A percentile compares a stretch with the other conserved stretches of the same genome.
Evolutionary conservation across 53 echinoderm and acorn worm genomes (phyloP).

Genomic region (Antedon mediterranea): DNA sequence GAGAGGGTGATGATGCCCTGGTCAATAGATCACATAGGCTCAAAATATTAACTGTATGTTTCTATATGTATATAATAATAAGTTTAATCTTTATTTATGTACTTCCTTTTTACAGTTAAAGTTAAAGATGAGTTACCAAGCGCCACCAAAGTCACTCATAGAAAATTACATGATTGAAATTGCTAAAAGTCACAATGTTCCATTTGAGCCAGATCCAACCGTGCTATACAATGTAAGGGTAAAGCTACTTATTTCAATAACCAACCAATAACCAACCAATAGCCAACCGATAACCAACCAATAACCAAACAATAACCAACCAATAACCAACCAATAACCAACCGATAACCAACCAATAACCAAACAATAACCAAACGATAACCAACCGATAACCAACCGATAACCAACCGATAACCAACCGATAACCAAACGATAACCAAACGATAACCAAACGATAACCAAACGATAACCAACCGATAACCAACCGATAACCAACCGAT

Average conservation of each 20-base stretch:
- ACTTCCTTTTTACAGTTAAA: conserved; percentile 55
- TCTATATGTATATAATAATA: neutral
- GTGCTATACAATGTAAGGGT: conserved; percentile 51
- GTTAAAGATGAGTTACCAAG: conserved; percentile 54
- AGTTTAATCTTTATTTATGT: neutral
- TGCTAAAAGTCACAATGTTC: conserved; percentile 73
- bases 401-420: neutral
- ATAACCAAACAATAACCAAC: too few relatives aligned
- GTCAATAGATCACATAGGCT: too few relatives aligned
- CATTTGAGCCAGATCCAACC: conserved; percentile 69
- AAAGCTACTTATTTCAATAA: too few relatives aligned
- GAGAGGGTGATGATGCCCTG: too few relatives aligned
- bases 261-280: too few relatives aligned
- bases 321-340: neutral
- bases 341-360: neutral
- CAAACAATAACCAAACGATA: too few relatives aligned
- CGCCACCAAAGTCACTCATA: conserved; percentile 56
- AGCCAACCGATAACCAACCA: too few relatives aligned
- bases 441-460: too few relatives aligned
- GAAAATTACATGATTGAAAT: conserved; percentile 89
- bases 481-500: neutral
- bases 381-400: too few relatives aligned
- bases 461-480: too few relatives aligned
- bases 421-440: too few relatives aligned
- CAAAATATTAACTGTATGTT: neutral